Base-by-base conservation (phyloP, 2,113 vertebrate genomes). In the Dipodomys ordii region DNA sequence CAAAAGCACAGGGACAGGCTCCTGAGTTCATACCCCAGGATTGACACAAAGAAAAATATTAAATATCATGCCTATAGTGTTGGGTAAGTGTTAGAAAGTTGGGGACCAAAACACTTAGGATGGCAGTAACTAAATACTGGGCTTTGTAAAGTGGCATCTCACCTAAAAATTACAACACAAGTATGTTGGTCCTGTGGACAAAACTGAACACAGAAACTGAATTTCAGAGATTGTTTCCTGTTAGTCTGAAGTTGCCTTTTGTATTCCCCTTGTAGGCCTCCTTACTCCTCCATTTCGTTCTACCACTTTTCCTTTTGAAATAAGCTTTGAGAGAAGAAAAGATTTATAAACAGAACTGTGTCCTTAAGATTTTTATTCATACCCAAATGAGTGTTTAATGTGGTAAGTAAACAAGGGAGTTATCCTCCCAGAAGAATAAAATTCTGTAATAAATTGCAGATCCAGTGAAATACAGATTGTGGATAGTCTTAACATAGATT, bases 61-160 rank as follows among this genome's bases (percentile, higher is more conserved):
- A 80, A 89, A 83, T 49, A 44, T 60, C 23, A 15, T 67, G 39
- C 3, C 19, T 44, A 6, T 4, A 53, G 1, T 83, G 20, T 32
- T 92, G 64, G 57, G 67, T 53, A 92, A 35, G 64, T 79, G 86
- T 91, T 74, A 64, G 57, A 79, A 57, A 78, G 15, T 84, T 64
- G 32, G 32, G 25, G 19, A 83, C 65, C 72, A 71, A 69, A 81
- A 93, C 72, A 84, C 73, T 81, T 64, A 8, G 92, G 20, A 81
- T 78, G 69, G 46, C 57, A 77, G 30, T 65, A 13, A 35, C 69
- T 87, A 77, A 74, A 76, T 78, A 57, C 62, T 49, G 22, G 49
- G 32, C 46, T 80, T 81, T 83, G 67, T 87, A 89, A 93, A 32
- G 30, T 57, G 76, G 32, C 28, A 30, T 74, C 62, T 68, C 53